Conservation (phyloP, 2,797 vertebrate genomes). For the Strix occidentalis region DNA sequence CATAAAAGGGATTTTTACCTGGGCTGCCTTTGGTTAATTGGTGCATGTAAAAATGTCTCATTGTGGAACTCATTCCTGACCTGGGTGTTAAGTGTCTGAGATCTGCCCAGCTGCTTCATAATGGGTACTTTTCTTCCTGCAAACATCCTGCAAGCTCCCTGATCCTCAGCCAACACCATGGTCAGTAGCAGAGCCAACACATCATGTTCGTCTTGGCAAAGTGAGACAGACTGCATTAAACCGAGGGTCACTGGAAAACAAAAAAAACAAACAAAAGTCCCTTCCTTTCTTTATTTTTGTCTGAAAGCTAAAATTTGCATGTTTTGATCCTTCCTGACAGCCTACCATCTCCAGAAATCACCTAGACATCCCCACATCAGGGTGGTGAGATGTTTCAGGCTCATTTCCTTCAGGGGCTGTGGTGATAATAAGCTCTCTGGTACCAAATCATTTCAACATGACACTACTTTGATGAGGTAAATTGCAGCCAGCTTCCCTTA, state of each 20-base stretch:
- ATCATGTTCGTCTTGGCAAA: not conserved
- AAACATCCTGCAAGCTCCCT: not conserved
- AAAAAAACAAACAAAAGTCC: slow-evolving; percentile 7
- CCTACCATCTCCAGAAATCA: not conserved
- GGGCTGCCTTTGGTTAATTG: not conserved
- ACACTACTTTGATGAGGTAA: not conserved
- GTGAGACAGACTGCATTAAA: not conserved
- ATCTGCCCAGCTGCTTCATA: not conserved
- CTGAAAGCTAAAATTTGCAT: slow-evolving; percentile 1
- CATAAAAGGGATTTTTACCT: not conserved
- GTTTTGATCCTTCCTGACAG: not conserved
- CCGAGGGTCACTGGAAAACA: not conserved
- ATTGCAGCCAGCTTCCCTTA: not conserved
- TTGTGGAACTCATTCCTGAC: not conserved
- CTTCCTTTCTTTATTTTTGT: slow-evolving; percentile 3
- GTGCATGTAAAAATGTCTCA: not conserved
- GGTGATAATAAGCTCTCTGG: not conserved
- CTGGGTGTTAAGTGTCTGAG: not conserved
- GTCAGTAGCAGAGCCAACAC: not conserved
- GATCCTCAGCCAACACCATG: not conserved
- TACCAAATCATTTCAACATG: not conserved
- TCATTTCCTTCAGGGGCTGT: not conserved
- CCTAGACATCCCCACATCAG: not conserved
- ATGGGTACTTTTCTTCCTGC: not conserved
- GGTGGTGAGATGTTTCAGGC: not conserved